Evolutionary conservation across 2,797 vertebrate species (phyloP), one percentile per base, ranked within the genome.

Genomic region (Sebastes flavidus): DNA sequence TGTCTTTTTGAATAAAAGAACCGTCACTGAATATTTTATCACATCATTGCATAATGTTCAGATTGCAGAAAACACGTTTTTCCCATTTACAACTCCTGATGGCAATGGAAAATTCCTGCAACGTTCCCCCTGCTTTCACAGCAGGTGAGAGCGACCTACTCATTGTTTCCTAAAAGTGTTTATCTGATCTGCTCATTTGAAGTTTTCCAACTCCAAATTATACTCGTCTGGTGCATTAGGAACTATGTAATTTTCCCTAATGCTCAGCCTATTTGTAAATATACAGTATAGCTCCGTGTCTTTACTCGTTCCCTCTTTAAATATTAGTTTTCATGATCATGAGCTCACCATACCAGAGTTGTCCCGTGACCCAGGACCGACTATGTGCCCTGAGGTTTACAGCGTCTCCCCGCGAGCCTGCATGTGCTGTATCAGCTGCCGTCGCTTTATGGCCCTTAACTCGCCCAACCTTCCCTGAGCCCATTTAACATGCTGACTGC

Each of bases 401-500:
- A 78, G 58, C 38, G 38, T 85, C 72, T 84, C 62, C 52, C 75
- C 61, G 32, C 67, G 24, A 87, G 84, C 55, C 86, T 83, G 71
- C 73, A 75, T 80, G 42, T 88, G 78, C 84, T 83, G 81, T 87
- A 89, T 87, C 81, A 89, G 83, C 87, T 92, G 84, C 87, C 22
- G 75, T 90, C 65, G 74, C 84, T 85, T 88, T 83, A 87, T 80
- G 85, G 84, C 88, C 89, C 88, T 92, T 86, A 89, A 89, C 91
- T 93, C 83, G 81, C 88, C 84, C 86, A 80, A 82, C 75, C 83
- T 67, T 90, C 87, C 89, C 82, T 49, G 27, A 87, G 78, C 78
- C 76, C 87, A 90, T 93, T 93, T 91, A 86, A 86, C 91, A 91
- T 93, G 91, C 92, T 93, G 93, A 95, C 92, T 84, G 89, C 87